phyloP scores from a whole-genome alignment of 35 echinoderm and acorn worm genomes.

The Heliocidaris tuberculata region DNA sequence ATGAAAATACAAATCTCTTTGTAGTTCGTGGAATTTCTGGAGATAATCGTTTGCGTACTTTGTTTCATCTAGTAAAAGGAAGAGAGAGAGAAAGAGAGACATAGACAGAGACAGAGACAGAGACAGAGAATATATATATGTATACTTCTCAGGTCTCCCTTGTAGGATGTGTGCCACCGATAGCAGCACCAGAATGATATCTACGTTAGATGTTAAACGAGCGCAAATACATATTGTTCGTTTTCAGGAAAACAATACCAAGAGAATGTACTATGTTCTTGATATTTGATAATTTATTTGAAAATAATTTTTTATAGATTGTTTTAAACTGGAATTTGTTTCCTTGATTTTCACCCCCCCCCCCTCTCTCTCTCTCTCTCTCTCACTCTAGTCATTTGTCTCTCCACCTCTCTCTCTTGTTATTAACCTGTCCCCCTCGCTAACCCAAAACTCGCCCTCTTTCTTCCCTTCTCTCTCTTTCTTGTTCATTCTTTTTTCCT shows the following conservation, averaged over 20 bases:
- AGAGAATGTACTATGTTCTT: too few relatives aligned
- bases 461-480: too few relatives aligned
- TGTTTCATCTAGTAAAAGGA: too few relatives aligned
- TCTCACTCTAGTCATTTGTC: neutral
- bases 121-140: too few relatives aligned
- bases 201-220: neutral
- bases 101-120: too few relatives aligned
- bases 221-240: neutral
- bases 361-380: neutral
- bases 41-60: too few relatives aligned
- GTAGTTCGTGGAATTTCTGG: too few relatives aligned
- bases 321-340: neutral
- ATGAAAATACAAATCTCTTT: too few relatives aligned
- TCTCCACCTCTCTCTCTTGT: neutral
- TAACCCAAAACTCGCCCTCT: neutral
- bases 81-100: too few relatives aligned
- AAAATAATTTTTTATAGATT: neutral
- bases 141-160: neutral
- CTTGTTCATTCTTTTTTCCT: fast-evolving
- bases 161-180: neutral
- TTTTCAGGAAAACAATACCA: too few relatives aligned
- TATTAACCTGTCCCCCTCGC: neutral
- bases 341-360: neutral
- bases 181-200: neutral
- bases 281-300: too few relatives aligned